Evolutionary conservation across 2,888 invertebrate species (phyloP), one percentile per base, ranked within the genome.

Genomic region (Caenorhabditis sinica): DNA sequence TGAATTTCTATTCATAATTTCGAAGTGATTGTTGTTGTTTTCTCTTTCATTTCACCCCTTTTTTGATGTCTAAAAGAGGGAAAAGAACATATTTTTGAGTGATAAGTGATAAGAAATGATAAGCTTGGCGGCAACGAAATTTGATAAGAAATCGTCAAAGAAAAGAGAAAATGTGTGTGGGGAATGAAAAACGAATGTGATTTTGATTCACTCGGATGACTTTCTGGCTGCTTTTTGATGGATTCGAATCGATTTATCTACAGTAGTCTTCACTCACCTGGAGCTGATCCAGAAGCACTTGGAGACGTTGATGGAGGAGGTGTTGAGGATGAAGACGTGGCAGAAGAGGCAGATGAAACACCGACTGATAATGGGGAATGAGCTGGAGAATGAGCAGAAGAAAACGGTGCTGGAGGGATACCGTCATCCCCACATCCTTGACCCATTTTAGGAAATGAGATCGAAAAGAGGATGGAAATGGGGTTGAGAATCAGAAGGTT

Each of bases 391-490:
- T 61, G 73, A 61, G 81, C 65, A 56, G 76, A 58, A 23, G 83
- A 73, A 61, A 85, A 79, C 30, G 85, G 81, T 51, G 83, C 71
- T 76, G 79, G 85, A 45, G 75, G 86, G 33, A 61, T 76, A 51
- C 76, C 79, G 20, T 85, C 88, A 80, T 88, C 89, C 25, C 86
- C 87, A 75, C 86, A 74, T 82, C 85, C 85, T 72, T 88, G 87
- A 76, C 88, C 88, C 89, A 89, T 88, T 65, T 61, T 43, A 5
- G 43, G 8, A 25, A 33, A 40, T 65, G 74, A 65, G 74, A 74
- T 65, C 74, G 33, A 40, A 56, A 25, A 63, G 51, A 30, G 36
- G 43, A 63, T 49, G 51, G 23, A 36, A 63, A 23, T 0, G 36
- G 2, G 9, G 40, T 11, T 40, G 15, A n/a, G 8, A 8, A 33